phyloP scores from a whole-genome alignment of 2,888 invertebrate species.

The Adelognathus sp. region DNA sequence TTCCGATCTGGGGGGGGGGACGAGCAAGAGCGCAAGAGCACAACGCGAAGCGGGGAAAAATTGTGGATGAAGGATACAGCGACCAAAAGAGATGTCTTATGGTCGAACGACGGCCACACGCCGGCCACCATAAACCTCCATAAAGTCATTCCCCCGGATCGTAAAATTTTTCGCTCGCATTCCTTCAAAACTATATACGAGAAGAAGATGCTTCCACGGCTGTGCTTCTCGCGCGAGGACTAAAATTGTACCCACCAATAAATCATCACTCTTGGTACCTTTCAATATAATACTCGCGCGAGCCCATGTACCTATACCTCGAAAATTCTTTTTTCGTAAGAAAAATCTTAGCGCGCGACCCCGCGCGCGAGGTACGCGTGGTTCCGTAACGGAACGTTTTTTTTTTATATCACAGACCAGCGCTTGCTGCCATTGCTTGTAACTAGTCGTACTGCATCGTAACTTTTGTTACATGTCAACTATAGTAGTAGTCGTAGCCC shows the following conservation, averaged over 20 bases:
- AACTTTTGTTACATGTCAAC: no score
- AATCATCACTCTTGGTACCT: constrained; percentile 43
- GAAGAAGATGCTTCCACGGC: not conserved
- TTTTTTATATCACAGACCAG: not conserved
- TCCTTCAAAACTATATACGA: constrained; percentile 22
- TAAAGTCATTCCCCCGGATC: constrained; percentile 73
- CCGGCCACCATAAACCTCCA: constrained; percentile 77
- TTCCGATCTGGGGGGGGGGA: not conserved
- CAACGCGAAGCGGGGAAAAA: constrained; percentile 32
- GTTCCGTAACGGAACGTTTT: constrained; percentile 48
- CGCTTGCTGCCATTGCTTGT: not conserved
- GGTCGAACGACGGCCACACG: constrained; percentile 77
- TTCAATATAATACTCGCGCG: constrained; percentile 13
- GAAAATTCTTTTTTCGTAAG: constrained; percentile 6
- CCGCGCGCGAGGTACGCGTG: constrained; percentile 54
- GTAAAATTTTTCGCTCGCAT: constrained; percentile 72
- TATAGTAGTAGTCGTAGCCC: no score
- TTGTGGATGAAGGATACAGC: constrained; percentile 13
- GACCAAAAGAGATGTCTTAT: constrained; percentile 67
- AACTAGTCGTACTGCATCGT: no score
- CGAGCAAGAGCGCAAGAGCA: constrained; percentile 31
- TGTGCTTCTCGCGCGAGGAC: not conserved
- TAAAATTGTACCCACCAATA: constrained; percentile 41
- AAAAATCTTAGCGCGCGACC: constrained; percentile 1
- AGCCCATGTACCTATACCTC: not conserved